These are phyloP conservation scores for Hydractinia echinata DNA, from an alignment of 30 jellyfish, hydroid and myxozoan species.

Conservation along the genomic window DNA sequence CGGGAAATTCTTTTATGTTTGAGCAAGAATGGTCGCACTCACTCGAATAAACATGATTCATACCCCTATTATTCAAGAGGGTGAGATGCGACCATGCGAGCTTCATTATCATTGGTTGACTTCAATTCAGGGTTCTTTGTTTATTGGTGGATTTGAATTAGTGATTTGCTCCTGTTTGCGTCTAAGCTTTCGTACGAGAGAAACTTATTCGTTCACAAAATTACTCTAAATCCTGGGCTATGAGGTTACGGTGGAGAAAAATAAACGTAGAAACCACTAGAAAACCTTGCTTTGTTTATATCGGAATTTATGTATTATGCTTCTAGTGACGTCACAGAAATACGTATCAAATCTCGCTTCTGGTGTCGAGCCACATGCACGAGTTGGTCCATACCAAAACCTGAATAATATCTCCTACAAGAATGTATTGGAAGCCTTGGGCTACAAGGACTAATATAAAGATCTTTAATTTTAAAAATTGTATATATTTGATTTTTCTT, in stretches of 20 bases:
- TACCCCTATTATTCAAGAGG: no score
- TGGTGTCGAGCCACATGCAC: conserved; percentile 66
- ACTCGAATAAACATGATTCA: no score
- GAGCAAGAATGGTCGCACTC: no score
- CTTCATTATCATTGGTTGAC: no score
- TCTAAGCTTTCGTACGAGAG: no score
- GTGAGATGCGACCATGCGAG: no score
- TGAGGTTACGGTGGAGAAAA: not conserved
- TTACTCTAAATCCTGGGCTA: not conserved
- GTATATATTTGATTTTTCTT: no score
- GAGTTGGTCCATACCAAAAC: conserved; percentile 70
- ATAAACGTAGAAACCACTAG: not conserved
- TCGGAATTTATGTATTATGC: not conserved
- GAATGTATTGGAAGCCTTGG: conserved; percentile 54
- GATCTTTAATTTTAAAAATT: not conserved
- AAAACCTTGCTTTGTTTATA: not conserved
- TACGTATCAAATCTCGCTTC: conserved; percentile 56
- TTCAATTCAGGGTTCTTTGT: no score
- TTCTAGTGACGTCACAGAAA: conserved; percentile 59
- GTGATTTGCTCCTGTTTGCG: no score
- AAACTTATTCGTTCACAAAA: no score
- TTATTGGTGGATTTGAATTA: no score
- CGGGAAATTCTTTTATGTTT: not conserved
- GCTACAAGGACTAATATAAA: conserved; percentile 10
- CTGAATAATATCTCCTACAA: conserved; percentile 45